Evolutionary conservation across 1,140 invertebrate genomes (phyloP), one percentile per base, ranked within the genome.

Genomic region (Bradynema listronoti): DNA sequence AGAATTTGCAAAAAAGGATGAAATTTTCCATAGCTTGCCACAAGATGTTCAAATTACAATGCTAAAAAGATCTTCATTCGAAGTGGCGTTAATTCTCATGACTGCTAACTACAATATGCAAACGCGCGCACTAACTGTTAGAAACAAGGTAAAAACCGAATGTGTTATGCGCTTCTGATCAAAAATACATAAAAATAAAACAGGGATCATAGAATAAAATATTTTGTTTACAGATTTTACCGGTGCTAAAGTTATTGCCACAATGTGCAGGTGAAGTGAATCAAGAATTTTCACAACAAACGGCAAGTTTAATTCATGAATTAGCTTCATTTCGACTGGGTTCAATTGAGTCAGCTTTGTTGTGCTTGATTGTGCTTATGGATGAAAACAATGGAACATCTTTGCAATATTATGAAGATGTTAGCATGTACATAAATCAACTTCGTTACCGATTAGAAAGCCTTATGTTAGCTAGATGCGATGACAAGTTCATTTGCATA

Each of bases 1-100:
- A 43, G 67, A 69, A 51, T 69, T 72, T 22, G 67, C 67, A 19
- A 69, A 69, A 27, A 19, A 25, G 7, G 56, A 72, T 14, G 39
- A 47, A 30, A 46, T 25, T 6, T 69, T 69, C 30, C 19, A 50
- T 7, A 36, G 34, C 19, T 14, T 69, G 16, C 30, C 51, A 27
- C 68, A 69, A 55, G 42, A 58, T 45, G 51, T 66, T 27, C 67
- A 69, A 51, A 72, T 69, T 33, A 36, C 34, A 9, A 29, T 67
- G 11, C 25, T 69, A 51, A 69, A 69, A 36, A 25, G 39, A 29
- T 34, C 50, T 2, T 58, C 64, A 22, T 69, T 69, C 49, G 69
- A 67, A 30, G 19, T 69, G 43, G 46, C 65, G 4, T 6, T 69
- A 5, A 61, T 69, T 29, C 52, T 56, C 32, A 68, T 72, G 42